A percentile compares a stretch with the other conserved stretches of the same genome.
phyloP scores from a whole-genome alignment of 1,140 invertebrate species.

The Brachionus rotundiformis region DNA sequence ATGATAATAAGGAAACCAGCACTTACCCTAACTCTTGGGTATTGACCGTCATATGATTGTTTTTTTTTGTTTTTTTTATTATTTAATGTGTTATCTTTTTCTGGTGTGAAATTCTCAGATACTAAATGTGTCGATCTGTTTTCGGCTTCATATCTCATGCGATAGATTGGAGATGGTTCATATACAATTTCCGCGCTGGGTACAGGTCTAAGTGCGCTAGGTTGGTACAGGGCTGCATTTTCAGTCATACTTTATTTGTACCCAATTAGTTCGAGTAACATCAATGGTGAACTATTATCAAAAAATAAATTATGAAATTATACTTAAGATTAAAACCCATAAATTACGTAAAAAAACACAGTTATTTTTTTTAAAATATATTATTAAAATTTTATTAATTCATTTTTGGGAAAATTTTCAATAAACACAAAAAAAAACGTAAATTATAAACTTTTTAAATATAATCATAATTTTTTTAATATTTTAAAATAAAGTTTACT shows the following conservation, averaged over 20 bases:
- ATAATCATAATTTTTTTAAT: not conserved
- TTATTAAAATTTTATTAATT: not conserved
- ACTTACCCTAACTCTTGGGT: not conserved
- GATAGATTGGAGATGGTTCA: not conserved
- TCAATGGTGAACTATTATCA: not conserved
- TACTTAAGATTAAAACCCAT: not conserved
- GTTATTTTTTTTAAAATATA: not conserved
- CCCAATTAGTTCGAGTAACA: too few species aligned
- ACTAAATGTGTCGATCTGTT: not conserved
- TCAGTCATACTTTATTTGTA: too few species aligned
- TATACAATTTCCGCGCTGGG: conserved; percentile 9
- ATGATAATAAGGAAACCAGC: not conserved
- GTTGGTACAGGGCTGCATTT: too few species aligned
- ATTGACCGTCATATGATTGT: not conserved
- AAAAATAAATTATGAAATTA: not conserved
- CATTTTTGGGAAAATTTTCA: conserved; percentile 15
- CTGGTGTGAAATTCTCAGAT: not conserved
- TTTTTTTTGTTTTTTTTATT: not conserved
- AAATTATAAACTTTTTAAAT: not conserved
- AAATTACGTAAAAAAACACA: not conserved
- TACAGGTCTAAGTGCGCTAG: not conserved
- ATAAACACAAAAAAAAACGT: not conserved
- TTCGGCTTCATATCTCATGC: conserved; percentile 44
- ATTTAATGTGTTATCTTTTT: not conserved
- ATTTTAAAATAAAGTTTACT: not conserved